phyloP scores from a whole-genome alignment of 2,797 vertebrate genomes.

The Lemur catta region DNA sequence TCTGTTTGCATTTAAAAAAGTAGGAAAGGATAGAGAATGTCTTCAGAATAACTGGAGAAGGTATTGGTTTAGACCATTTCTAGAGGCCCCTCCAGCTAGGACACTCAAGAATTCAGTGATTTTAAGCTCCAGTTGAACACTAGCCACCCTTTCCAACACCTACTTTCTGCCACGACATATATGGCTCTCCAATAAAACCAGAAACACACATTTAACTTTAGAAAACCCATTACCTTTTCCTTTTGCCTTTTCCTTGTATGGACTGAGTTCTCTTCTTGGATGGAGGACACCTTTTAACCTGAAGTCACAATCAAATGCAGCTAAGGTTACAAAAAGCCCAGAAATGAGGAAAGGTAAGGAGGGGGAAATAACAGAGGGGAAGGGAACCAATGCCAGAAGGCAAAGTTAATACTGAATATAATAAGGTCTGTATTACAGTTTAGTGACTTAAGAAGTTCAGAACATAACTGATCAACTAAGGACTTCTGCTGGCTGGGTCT shows the following conservation, averaged over 20 bases:
- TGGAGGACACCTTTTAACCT: constrained; percentile 74
- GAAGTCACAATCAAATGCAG: constrained; percentile 45
- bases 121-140: background rate
- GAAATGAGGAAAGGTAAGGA: background rate
- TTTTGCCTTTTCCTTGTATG: constrained; percentile 62
- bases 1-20: background rate
- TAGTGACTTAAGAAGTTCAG: background rate
- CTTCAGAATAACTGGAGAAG: background rate
- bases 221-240: constrained; percentile 64
- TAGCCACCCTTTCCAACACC: background rate
- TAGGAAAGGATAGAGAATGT: background rate
- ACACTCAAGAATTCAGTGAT: background rate
- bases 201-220: no score
- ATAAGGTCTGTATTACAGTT: background rate
- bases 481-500: background rate
- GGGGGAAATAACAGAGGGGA: background rate
- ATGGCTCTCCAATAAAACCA: background rate
- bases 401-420: background rate
- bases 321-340: constrained; percentile 23
- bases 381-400: background rate
- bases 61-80: background rate
- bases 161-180: background rate
- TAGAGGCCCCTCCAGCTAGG: background rate
- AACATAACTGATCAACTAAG: background rate
- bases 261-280: constrained; percentile 75